These are phyloP conservation scores for Pelmatolapia mariae DNA, from an alignment of 2,113 vertebrate genomes.

Conservation along the genomic window DNA sequence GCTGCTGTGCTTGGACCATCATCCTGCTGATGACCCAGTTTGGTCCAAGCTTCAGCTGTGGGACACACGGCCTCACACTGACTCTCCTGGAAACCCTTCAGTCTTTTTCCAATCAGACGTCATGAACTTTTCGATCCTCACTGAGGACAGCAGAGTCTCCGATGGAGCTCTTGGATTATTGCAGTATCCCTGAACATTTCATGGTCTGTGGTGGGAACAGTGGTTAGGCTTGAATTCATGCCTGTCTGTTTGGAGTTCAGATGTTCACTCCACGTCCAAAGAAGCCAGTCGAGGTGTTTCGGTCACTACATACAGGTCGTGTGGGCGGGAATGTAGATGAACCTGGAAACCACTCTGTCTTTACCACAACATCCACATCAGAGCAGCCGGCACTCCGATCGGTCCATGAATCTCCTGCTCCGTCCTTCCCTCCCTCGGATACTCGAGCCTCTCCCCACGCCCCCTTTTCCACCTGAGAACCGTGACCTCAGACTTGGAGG, in stretches of 20 bases:
- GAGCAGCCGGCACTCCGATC: accelerated
- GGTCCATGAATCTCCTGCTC: neutral
- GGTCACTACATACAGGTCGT: neutral
- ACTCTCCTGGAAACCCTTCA: neutral
- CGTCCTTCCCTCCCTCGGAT: accelerated
- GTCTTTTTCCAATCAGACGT: neutral
- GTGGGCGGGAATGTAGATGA: neutral
- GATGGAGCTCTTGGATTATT: neutral
- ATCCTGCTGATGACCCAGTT: neutral
- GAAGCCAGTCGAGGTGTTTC: neutral
- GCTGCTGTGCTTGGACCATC: neutral
- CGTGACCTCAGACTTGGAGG: neutral
- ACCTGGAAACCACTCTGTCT: neutral
- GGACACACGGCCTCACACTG: neutral
- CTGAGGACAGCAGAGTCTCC: neutral
- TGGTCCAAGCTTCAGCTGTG: neutral
- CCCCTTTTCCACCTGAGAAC: neutral
- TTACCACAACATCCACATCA: neutral
- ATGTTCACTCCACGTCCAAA: neutral
- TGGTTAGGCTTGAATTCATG: neutral
- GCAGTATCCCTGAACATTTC: neutral
- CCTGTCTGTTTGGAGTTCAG: neutral
- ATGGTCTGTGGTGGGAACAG: neutral
- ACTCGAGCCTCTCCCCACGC: neutral
- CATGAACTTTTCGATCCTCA: neutral